Base-by-base conservation (phyloP, 2,113 vertebrate species). In the Condylura cristata region DNA sequence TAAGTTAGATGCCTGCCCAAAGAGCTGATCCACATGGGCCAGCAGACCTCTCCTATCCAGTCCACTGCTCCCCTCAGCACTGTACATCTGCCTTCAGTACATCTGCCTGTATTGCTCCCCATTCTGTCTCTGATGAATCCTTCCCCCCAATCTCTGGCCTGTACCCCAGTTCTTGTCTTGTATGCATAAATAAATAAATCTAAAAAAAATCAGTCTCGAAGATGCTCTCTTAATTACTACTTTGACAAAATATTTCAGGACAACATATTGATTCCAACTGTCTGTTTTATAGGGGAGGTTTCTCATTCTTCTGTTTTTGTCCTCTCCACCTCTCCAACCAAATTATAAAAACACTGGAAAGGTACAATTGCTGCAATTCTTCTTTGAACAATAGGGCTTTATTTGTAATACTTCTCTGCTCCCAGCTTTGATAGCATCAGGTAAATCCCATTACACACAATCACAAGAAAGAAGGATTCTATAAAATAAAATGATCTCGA, bases 141-240 rank as follows among this genome's bases (percentile, higher is more conserved):
- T n/a, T n/a, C n/a, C n/a, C n/a, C n/a, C n/a, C n/a, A n/a, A n/a
- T n/a, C n/a, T n/a, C n/a, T n/a, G n/a, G n/a, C n/a, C n/a, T n/a
- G n/a, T n/a, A n/a, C n/a, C n/a, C n/a, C n/a, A n/a, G n/a, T n/a
- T n/a, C n/a, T n/a, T n/a, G n/a, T n/a, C n/a, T n/a, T n/a, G n/a
- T n/a, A n/a, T n/a, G n/a, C n/a, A n/a, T n/a, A n/a, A n/a, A n/a
- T n/a, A n/a, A n/a, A n/a, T n/a, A n/a, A n/a, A n/a, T n/a, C n/a
- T n/a, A n/a, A n/a, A 46, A 48, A 75, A 26, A 26, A 66, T n/a
- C 2, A 86, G 24, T 58, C 41, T 20, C 44, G 2, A 80, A 12
- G 79, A 80, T 41, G 81, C n/a, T 89, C 22, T 94, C 16, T 89
- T 88, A 71, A 90, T 93, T 51, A 60, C 39, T n/a, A 81, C 7